A percentile compares a stretch with the other conserved stretches of the same genome.
Evolutionary conservation across 2,113 vertebrate genomes (phyloP).

Genomic region (Zosterops pallidus): DNA sequence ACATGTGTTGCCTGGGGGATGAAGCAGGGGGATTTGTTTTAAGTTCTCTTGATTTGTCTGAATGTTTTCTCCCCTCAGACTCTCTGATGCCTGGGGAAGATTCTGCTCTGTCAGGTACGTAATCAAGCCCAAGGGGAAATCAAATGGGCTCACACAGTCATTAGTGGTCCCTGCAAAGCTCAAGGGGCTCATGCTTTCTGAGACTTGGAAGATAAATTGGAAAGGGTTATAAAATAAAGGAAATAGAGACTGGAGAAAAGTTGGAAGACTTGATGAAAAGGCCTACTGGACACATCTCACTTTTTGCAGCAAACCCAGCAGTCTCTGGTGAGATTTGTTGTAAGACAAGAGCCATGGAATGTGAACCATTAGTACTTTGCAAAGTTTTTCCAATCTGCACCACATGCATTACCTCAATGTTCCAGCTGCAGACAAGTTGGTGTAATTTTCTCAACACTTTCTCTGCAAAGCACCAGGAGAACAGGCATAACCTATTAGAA

Average conservation of each 20-base stretch:
- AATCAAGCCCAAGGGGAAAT: background rate
- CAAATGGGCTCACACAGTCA: background rate
- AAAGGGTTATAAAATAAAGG: background rate
- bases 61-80: background rate
- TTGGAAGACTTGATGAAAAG: background rate
- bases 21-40: background rate
- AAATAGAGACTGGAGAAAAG: background rate
- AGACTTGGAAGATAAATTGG: background rate
- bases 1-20: background rate
- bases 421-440: background rate
- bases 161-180: conserved; percentile 8
- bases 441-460: background rate
- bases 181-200: background rate
- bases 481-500: background rate
- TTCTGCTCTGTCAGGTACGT: background rate
- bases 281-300: background rate
- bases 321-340: background rate
- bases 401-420: background rate
- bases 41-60: background rate
- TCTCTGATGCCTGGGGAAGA: background rate
- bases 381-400: background rate
- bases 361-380: background rate
- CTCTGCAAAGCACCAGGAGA: background rate
- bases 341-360: background rate
- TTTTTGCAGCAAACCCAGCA: background rate